Base-by-base conservation (phyloP, 2,797 vertebrate genomes). In the Clangula hyemalis region DNA sequence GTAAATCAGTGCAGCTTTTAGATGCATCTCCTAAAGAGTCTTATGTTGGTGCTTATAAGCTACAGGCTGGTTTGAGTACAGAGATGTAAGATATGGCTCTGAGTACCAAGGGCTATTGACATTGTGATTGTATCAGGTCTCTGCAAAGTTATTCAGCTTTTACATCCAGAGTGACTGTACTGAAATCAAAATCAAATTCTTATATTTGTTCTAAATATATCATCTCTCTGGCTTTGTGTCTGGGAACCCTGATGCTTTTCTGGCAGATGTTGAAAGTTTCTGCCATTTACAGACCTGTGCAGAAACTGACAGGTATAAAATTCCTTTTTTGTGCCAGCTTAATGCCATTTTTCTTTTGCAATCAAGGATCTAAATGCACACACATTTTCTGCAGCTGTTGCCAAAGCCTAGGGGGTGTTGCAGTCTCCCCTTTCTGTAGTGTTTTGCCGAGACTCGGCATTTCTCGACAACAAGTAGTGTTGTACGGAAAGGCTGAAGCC, bases 261-360 rank as follows among this genome's bases (percentile, higher is more conserved):
- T 96, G 95, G 92, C 94, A 96, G 86, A 89, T 90, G 75, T 83
- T 95, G 61, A 89, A 96, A 92, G 91, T 95, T 95, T 85, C 69
- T 91, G 68, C 95, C 90, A 58, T 71, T 89, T 90, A 70, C 68
- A 92, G 62, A 91, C 81, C 71, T 71, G 60, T 78, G 85, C 87
- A 85, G 89, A 94, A 96, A 81, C 84, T 66, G 65, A 89, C 89
- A 91, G 79, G 84, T 88, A 94, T 71, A 92, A 90, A 95, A 93
- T 92, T 89, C 62, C 70, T 83, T 77, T 62, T 43, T 39, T 74
- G 39, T 96, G 94, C 95, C 94, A 94, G 94, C 73, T 86, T 92
- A 73, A 88, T 93, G 91, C 86, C 93, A 61, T 95, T 96, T 95
- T 90, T 90, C 49, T 96, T 95, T 94, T 96, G 90, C 89, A 94